A percentile compares a stretch with the other conserved stretches of the same genome.
phyloP scores from a whole-genome alignment of 1,140 invertebrate species.

The Calliopsis andreniformis region DNA sequence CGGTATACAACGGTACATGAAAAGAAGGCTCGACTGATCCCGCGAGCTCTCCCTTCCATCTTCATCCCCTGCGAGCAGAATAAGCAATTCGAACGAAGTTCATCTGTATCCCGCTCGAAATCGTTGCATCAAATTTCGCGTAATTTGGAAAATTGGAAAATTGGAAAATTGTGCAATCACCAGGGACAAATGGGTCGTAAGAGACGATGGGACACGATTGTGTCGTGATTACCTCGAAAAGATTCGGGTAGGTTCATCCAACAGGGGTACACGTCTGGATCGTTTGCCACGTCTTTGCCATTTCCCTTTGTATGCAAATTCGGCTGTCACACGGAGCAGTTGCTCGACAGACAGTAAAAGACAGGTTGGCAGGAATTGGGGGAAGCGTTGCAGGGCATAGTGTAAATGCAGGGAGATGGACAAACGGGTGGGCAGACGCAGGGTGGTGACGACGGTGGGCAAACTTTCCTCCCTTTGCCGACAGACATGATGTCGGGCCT shows the following conservation, averaged over 20 bases:
- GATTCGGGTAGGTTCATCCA: slow-evolving; percentile 3
- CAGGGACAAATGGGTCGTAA: slow-evolving; percentile 35
- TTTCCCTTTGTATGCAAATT: slow-evolving; percentile 33
- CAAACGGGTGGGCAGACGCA: neutral
- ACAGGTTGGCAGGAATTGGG: neutral
- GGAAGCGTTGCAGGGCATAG: neutral
- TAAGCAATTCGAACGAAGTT: too few relatives aligned
- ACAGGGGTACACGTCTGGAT: neutral
- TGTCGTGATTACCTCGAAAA: slow-evolving; percentile 29
- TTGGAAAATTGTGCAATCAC: slow-evolving; percentile 29
- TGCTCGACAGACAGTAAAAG: neutral
- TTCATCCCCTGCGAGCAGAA: too few relatives aligned
- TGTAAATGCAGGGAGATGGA: slow-evolving; percentile 19
- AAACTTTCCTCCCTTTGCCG: slow-evolving; percentile 2
- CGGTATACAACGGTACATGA: too few relatives aligned
- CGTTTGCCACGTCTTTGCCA: neutral
- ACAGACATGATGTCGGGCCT: neutral
- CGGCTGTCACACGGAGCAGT: neutral
- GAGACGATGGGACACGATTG: slow-evolving; percentile 25
- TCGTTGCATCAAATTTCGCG: slow-evolving; percentile 21
- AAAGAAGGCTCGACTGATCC: too few relatives aligned
- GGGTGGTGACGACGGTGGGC: neutral
- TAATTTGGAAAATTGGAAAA: too few relatives aligned
- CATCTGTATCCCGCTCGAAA: neutral
- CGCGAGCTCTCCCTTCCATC: too few relatives aligned